Evolutionary conservation across 2,113 vertebrate species (phyloP).

Genomic region (Gobiocypris rarus): DNA sequence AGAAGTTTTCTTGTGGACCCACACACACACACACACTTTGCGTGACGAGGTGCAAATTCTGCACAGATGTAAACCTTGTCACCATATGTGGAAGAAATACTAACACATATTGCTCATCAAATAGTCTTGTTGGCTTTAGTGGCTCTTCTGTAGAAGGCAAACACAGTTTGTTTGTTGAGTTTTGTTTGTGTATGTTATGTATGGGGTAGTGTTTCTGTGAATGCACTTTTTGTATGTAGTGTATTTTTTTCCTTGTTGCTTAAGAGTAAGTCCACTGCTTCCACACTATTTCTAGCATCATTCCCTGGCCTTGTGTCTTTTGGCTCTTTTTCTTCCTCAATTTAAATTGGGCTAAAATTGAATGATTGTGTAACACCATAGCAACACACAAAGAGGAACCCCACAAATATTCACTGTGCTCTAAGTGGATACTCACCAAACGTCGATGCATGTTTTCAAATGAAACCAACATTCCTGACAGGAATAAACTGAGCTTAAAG

Average conservation of each 20-base stretch:
- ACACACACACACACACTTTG: too few species aligned
- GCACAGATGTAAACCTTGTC: conserved; percentile 4
- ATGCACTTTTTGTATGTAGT: not conserved
- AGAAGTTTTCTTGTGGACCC: too few species aligned
- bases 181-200: not conserved
- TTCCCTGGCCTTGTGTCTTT: not conserved
- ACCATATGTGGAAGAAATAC: not conserved
- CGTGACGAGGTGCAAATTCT: not conserved
- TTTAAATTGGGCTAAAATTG: conserved; percentile 7
- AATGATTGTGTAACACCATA: too few species aligned
- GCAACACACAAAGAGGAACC: not conserved
- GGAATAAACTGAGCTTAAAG: too few species aligned
- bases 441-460: too few species aligned
- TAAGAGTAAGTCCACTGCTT: too few species aligned
- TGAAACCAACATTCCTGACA: too few species aligned
- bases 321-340: not conserved
- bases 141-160: not conserved
- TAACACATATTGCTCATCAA: not conserved
- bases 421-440: not conserved
- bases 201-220: not conserved
- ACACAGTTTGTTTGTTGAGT: not conserved
- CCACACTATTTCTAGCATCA: not conserved
- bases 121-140: not conserved
- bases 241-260: not conserved
- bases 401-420: not conserved